phyloP scores from a whole-genome alignment of 2,888 invertebrate genomes.

The Myopa tessellatipennis region DNA sequence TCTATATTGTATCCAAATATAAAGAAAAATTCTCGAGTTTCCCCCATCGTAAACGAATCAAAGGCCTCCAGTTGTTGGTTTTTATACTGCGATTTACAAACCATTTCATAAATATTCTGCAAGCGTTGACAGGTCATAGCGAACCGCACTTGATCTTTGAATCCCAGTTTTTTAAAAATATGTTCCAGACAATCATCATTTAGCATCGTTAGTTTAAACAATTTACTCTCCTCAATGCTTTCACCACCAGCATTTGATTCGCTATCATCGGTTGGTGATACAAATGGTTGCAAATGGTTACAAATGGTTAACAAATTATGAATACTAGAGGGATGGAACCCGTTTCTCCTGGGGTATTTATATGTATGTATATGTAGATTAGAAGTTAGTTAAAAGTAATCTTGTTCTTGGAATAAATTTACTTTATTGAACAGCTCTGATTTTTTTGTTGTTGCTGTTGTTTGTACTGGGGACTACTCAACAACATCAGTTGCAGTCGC shows the following conservation, averaged over 20 bases:
- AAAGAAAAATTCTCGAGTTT: constrained; percentile 42
- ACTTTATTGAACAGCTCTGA: neutral
- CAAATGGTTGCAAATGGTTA: constrained; percentile 44
- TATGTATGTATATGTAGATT: no score
- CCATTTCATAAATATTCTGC: constrained; percentile 36
- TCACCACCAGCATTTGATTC: neutral
- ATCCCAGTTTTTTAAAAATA: constrained; percentile 38
- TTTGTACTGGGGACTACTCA: no score
- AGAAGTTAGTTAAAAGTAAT: no score
- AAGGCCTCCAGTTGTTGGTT: constrained; percentile 22
- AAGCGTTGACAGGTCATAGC: constrained; percentile 39
- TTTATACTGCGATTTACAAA: constrained; percentile 40
- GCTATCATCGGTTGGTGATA: neutral
- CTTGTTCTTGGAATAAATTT: neutral
- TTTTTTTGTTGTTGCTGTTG: no score
- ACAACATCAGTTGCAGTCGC: no score
- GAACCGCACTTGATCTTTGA: constrained; percentile 43
- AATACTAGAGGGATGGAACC: no score
- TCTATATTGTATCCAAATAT: constrained; percentile 39
- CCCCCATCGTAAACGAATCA: constrained; percentile 39
- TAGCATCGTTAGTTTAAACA: constrained; percentile 13
- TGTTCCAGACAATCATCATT: constrained; percentile 45
- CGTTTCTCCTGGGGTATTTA: no score
- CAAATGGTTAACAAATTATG: no score
- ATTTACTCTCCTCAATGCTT: neutral